Conservation (phyloP, 1,140 invertebrate genomes). For the Bicyclus anynana region DNA sequence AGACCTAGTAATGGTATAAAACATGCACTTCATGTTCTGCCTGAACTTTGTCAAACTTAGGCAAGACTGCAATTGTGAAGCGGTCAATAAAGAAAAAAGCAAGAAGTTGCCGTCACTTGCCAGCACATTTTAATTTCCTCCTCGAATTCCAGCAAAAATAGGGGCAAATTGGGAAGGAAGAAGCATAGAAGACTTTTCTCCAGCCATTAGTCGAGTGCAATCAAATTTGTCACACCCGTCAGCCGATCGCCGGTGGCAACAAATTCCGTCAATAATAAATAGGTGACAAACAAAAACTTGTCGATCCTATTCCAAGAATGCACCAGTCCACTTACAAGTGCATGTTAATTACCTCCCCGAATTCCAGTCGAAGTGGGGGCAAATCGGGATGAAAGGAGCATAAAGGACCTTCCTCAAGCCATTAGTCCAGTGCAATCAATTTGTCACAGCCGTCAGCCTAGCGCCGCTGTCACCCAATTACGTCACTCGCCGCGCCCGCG, state of each 20-base stretch:
- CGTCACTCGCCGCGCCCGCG: conserved; percentile 30
- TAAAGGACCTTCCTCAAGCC: conserved; percentile 1
- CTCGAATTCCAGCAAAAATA: neutral
- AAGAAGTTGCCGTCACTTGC: too few species aligned
- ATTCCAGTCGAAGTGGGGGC: neutral
- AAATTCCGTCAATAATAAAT: conserved; percentile 36
- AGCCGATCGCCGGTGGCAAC: conserved; percentile 19
- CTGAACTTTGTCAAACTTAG: too few species aligned
- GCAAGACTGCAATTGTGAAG: too few species aligned
- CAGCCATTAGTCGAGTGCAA: conserved; percentile 9
- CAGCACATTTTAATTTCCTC: too few species aligned
- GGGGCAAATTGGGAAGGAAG: neutral
- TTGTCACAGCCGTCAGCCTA: conserved; percentile 34
- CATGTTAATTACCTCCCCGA: neutral
- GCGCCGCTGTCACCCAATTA: conserved; percentile 20
- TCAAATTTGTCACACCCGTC: conserved; percentile 36
- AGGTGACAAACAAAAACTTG: too few species aligned
- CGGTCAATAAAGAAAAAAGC: too few species aligned
- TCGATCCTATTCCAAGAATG: too few species aligned
- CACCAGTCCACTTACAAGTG: too few species aligned
- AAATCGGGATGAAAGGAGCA: neutral
- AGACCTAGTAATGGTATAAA: too few species aligned
- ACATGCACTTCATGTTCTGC: too few species aligned
- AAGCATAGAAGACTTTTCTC: neutral
- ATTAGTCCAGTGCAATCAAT: conserved; percentile 23